Base-by-base conservation (phyloP, 2,888 invertebrate genomes). In the Thumatha senex region DNA sequence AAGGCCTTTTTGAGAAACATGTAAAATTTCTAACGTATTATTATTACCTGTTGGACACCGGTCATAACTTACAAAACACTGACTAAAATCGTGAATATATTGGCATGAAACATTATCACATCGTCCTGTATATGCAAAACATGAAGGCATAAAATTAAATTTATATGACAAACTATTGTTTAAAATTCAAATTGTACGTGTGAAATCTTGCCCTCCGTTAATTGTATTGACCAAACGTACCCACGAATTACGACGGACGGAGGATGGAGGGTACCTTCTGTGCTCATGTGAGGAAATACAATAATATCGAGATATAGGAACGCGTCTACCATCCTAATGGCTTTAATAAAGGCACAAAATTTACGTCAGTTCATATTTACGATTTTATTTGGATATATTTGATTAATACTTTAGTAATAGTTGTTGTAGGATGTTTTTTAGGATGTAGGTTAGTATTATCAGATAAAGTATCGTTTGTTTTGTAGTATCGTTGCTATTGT, bases 121-220 rank as follows among this genome's bases (percentile, higher is more conserved):
- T 54, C 89, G 84, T 40, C 82, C 87, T 78, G 62, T 81, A 74
- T 52, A 58, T 46, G 57, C 56, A 69, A 78, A 76, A 74, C 74
- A 67, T 2, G 70, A 72, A 70, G 67, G 70, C 76, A 82, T 86
- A 78, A 86, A 88, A 90, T 89, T 86, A 86, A 89, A 89, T 90
- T 88, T 85, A 87, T 87, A 85, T 87, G 88, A 89, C 89, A 88
- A 90, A 90, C 90, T 90, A 90, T 89, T 88, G 89, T 86, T 89
- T 86, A 89, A 90, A 89, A 90, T 90, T 90, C 88, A 89, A 87
- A 90, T 89, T 81, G 86, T 85, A 86, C 88, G 86, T 84, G 85
- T 83, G 82, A 89, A 89, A 90, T 90, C 88, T 89, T 89, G 82
- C 80, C 74, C 73, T 64, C 75, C 84, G 86, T 82, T 89, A 88